A percentile compares a stretch with the other conserved stretches of the same genome.
phyloP scores from a whole-genome alignment of 2,797 vertebrate genomes.

The Vipera ursinii region DNA sequence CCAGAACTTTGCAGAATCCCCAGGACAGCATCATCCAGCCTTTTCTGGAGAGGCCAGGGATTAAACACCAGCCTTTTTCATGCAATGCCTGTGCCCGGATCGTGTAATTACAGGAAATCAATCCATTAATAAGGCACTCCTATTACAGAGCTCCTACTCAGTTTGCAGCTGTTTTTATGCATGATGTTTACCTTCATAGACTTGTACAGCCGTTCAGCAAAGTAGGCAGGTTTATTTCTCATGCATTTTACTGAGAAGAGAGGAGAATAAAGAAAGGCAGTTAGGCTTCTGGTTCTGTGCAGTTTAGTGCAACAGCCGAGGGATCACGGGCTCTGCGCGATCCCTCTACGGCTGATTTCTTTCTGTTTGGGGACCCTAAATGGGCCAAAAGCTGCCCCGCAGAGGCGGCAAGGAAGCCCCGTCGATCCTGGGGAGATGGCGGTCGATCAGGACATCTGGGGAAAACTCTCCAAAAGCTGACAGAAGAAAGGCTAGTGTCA shows the following conservation, averaged over 20 bases:
- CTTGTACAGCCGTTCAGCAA: conserved; percentile 92
- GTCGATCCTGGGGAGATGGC: too few species aligned
- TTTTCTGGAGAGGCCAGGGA: background rate
- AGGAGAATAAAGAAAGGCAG: conserved; percentile 38
- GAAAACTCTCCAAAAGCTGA: too few species aligned
- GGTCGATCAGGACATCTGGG: too few species aligned
- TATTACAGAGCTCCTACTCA: background rate
- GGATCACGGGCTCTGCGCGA: too few species aligned
- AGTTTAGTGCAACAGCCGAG: too few species aligned
- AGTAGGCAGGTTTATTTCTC: conserved; percentile 82
- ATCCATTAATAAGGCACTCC: background rate
- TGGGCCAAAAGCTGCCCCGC: too few species aligned
- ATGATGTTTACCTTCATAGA: conserved; percentile 92
- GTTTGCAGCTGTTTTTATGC: background rate
- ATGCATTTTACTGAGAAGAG: conserved; percentile 84
- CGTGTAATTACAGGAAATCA: background rate
- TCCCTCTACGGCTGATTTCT: too few species aligned
- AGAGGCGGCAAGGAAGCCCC: too few species aligned
- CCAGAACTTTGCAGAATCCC: background rate
- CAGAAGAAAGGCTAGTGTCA: too few species aligned
- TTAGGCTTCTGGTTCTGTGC: background rate
- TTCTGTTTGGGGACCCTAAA: too few species aligned
- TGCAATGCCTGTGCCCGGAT: background rate
- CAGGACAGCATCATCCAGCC: background rate
- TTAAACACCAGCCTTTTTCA: background rate